Evolutionary conservation across 2,797 vertebrate genomes (phyloP), one percentile per base, ranked within the genome.

Genomic region (Enteromius viviparus): DNA sequence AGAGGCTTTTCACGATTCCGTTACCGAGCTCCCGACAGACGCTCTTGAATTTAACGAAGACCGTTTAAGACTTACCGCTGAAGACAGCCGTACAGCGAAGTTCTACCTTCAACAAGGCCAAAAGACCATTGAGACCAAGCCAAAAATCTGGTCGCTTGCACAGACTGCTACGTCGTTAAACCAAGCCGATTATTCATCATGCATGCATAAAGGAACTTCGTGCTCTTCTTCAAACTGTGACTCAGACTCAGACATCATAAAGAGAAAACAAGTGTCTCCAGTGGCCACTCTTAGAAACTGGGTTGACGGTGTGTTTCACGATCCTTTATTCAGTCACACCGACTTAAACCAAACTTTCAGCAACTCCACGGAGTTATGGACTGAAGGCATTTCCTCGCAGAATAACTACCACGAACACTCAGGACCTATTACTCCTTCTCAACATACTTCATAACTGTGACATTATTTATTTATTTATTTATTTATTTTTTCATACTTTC

Each of bases 131-230:
- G 94, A 95, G 77, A 88, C 78, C 89, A 99, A 98, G 89, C 96
- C 97, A 58, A 99, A 99, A 93, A 99, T 99, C 83, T 99, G 98
- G 98, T 99, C 98, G 15, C 96, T 99, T 64, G 98, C 98, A 45
- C 97, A 97, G 90, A 98, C 97, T 0, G 98, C 97, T 21, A 97
- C 94, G 29, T 95, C 95, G 51, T 90, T 97, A 90, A 96, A 93
- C 83, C 95, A 97, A 93, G 92, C 94, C 45, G 96, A 97, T 76
- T 98, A 96, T 87, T 94, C 96, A 0, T 95, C 97, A 0, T 99
- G 98, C 89, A 98, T 99, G 97, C 93, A 97, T 60, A 87, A 78
- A 85, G 68, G 9, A 45, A 72, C n/a, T 37, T 40, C 55, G 1
- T 85, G 81, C 17, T 58, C 88, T 23, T 86, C 86, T 78, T 74